phyloP scores from a whole-genome alignment of 2,113 vertebrate genomes.

The Brienomyrus longianalis region DNA sequence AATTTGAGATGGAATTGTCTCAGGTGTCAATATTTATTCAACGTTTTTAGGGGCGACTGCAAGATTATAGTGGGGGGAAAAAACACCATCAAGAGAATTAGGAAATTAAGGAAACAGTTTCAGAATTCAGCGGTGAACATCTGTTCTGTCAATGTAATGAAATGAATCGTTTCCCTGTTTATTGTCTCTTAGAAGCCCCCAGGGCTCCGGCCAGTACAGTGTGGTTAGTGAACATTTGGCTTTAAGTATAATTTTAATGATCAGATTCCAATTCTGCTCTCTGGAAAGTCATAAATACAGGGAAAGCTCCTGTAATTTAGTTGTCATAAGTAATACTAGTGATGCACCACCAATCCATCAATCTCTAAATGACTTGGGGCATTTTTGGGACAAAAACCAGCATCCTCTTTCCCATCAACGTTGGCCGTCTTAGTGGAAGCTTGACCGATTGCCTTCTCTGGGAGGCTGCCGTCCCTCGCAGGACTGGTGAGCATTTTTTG shows the following conservation, averaged over 20 bases:
- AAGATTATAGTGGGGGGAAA: neutral
- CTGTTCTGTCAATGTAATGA: neutral
- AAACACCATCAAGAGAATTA: neutral
- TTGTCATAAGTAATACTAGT: neutral
- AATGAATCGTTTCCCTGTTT: neutral
- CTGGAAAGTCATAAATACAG: neutral
- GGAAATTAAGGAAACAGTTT: neutral
- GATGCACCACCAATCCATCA: neutral
- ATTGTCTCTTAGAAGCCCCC: neutral
- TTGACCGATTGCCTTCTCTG: neutral
- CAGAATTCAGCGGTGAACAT: neutral
- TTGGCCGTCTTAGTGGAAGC: neutral
- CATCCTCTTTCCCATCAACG: neutral
- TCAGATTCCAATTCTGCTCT: neutral
- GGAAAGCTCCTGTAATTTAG: neutral
- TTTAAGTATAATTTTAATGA: neutral
- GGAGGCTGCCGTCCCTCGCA: neutral
- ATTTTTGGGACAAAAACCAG: neutral
- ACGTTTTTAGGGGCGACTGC: neutral
- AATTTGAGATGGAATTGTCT: neutral
- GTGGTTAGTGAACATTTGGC: neutral
- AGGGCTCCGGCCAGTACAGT: neutral
- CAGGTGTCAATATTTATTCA: neutral
- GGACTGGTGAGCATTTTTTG: neutral
- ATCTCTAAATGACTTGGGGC: neutral